A percentile compares a stretch with the other conserved stretches of the same genome.
Conservation (phyloP, 2,113 vertebrate genomes). For the Carollia perspicillata region DNA sequence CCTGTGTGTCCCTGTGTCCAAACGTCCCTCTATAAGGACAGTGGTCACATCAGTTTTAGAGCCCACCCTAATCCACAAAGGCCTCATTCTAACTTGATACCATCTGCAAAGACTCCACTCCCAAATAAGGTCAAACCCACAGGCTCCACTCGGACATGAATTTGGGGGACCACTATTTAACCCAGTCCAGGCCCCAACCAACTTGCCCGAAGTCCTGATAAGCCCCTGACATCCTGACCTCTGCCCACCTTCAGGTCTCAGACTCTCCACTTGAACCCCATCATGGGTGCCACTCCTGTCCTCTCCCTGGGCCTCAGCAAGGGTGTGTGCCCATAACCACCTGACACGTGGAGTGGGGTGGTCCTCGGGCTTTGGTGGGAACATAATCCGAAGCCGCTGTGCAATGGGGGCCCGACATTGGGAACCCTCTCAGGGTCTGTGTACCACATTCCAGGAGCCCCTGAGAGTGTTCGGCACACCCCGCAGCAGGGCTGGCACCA, state of each 20-base stretch:
- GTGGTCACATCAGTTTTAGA: fast-evolving
- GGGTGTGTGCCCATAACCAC: background rate
- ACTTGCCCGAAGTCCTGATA: fast-evolving
- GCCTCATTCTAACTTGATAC: background rate
- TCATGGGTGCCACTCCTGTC: background rate
- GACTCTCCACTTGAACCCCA: background rate
- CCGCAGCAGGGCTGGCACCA: too few relatives aligned
- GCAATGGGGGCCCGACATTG: fast-evolving
- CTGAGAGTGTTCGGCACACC: fast-evolving
- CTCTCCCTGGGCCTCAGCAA: fast-evolving
- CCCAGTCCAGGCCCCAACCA: background rate
- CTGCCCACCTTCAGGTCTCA: background rate
- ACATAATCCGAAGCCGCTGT: background rate
- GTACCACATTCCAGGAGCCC: background rate
- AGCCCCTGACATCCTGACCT: background rate
- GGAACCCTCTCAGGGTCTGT: background rate
- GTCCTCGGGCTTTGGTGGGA: background rate
- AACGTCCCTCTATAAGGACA: background rate
- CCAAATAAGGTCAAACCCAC: fast-evolving
- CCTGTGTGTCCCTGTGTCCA: background rate
- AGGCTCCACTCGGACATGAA: background rate
- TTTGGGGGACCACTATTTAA: background rate
- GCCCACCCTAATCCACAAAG: fast-evolving
- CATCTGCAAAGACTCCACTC: background rate
- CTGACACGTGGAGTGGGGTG: background rate